phyloP scores from a whole-genome alignment of 2,797 vertebrate genomes.

The Tadarida brasiliensis region DNA sequence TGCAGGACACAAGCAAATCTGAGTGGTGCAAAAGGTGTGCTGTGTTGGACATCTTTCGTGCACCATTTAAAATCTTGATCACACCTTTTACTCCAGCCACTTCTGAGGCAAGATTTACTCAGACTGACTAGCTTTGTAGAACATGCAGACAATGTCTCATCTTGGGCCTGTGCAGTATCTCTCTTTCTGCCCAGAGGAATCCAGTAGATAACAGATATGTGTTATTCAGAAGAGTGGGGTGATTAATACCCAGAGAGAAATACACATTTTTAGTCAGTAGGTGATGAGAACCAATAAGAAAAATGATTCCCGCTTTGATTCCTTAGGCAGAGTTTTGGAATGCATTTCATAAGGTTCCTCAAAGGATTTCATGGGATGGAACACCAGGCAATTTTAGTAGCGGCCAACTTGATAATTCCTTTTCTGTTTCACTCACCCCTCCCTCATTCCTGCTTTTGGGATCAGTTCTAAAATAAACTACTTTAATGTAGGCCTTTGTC shows the following conservation, averaged over 20 bases:
- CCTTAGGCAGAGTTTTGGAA: background rate
- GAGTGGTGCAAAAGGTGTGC: background rate
- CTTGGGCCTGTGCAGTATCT: background rate
- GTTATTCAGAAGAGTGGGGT: background rate
- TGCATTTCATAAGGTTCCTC: background rate
- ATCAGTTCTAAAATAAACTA: slow-evolving; percentile 27
- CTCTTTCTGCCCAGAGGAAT: background rate
- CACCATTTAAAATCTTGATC: background rate
- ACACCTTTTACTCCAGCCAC: background rate
- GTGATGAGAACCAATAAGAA: background rate
- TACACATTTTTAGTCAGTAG: slow-evolving; percentile 4
- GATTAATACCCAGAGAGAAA: background rate
- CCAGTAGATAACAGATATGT: background rate
- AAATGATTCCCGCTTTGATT: background rate
- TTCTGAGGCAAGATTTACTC: background rate
- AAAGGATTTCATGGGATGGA: background rate
- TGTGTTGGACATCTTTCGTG: background rate
- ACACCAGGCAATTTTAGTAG: background rate
- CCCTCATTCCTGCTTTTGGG: background rate
- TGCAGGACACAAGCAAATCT: background rate
- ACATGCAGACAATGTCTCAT: no score
- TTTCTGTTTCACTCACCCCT: background rate
- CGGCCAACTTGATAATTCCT: background rate
- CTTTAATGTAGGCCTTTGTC: background rate
- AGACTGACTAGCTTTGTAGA: background rate